phyloP scores from a whole-genome alignment of 2,797 vertebrate genomes.

The Thamnophis elegans region DNA sequence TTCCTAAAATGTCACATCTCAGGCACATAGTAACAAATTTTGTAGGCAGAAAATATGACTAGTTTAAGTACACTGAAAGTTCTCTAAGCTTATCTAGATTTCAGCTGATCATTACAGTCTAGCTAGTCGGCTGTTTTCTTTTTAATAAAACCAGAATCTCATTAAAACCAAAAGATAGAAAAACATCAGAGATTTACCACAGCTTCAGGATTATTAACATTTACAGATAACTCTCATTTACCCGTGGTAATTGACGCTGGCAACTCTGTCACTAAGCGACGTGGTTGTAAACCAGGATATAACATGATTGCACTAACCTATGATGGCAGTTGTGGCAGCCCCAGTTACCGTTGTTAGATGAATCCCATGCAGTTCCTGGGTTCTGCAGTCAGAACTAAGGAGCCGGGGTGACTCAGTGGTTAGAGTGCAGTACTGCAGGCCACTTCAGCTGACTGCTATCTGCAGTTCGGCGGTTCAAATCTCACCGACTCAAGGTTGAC shows the following conservation, averaged over 20 bases:
- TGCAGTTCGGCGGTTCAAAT: too few species aligned
- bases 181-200: conserved; percentile 24
- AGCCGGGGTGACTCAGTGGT: too few species aligned
- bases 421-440: too few species aligned
- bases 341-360: not conserved
- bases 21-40: conserved; percentile 21
- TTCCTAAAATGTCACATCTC: conserved; percentile 34
- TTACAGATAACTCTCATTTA: not conserved
- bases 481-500: too few species aligned
- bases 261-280: not conserved
- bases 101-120: conserved; percentile 13
- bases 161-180: conserved; percentile 33
- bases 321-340: not conserved
- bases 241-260: not conserved
- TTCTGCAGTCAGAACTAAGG: too few species aligned
- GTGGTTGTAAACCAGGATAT: not conserved
- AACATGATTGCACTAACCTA: not conserved
- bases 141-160: conserved; percentile 40
- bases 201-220: conserved; percentile 9
- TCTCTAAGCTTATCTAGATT: conserved; percentile 8
- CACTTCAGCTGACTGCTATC: too few species aligned
- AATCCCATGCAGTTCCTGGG: not conserved
- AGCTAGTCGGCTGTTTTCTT: not conserved
- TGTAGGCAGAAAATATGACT: conserved; percentile 16
- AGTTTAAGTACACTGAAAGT: conserved; percentile 26